phyloP scores from a whole-genome alignment of 2,888 invertebrate species.

The Arctia plantaginis region DNA sequence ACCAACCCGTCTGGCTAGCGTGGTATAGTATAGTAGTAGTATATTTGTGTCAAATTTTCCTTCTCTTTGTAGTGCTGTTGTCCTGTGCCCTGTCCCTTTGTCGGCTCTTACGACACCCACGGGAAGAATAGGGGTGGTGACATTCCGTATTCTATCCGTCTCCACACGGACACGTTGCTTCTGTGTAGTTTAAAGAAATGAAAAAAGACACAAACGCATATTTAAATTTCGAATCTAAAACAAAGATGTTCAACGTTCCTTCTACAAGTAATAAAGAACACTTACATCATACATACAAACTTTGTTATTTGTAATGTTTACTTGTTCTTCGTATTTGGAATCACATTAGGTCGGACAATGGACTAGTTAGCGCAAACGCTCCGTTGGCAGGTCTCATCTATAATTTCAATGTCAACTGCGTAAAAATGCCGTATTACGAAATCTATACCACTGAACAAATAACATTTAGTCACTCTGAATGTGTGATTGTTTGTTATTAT shows the following conservation, averaged over 20 bases:
- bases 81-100: too few relatives aligned
- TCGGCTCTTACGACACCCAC: too few relatives aligned
- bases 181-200: neutral
- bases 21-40: too few relatives aligned
- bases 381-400: conserved; percentile 43
- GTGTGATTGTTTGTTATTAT: conserved; percentile 53
- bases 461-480: conserved; percentile 61
- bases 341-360: conserved; percentile 28
- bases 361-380: conserved; percentile 44
- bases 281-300: conserved; percentile 9
- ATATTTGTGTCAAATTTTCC: too few relatives aligned
- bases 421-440: conserved; percentile 68
- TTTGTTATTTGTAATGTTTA: conserved; percentile 25
- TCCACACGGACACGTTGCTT: too few relatives aligned
- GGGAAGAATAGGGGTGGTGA: too few relatives aligned
- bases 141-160: too few relatives aligned
- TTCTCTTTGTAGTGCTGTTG: too few relatives aligned
- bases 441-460: conserved; percentile 61
- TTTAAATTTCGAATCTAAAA: neutral
- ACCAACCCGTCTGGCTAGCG: too few relatives aligned
- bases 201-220: neutral
- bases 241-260: neutral
- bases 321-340: conserved; percentile 36
- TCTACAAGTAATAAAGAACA: conserved; percentile 2
- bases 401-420: conserved; percentile 69